Base-by-base conservation (phyloP, 2,888 invertebrate genomes). In the Perithous albicinctus region DNA sequence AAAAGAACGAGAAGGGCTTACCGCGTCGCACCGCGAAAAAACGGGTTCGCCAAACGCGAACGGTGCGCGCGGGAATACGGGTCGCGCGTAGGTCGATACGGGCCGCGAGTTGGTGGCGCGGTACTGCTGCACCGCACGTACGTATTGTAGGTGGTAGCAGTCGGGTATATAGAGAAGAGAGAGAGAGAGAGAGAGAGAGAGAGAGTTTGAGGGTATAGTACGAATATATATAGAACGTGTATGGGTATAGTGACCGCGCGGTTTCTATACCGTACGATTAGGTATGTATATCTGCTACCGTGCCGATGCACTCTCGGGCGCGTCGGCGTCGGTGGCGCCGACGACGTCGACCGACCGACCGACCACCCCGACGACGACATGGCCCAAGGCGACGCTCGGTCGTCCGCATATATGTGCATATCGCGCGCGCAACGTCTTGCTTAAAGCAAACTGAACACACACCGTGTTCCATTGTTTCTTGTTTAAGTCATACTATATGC, bases 251-350 rank as follows among this genome's bases (percentile, higher is more conserved):
- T 41, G 41, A 51, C 23, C 38, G 56, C 41, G 38, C 43, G 54
- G 43, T 66, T 70, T 43, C 63, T 74, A 66, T 78, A 82, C 26
- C 59, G 75, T 75, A 67, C 78, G 78, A 82, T 82, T 78, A 75
- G 78, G 75, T 75, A 78, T 82, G 75, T 82, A 82, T 81, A 77
- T 83, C 66, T n/a, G 75, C 64, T 67, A 82, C 83, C 72, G 82
- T 83, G 86, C 85, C 85, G 85, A 88, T 85, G 89, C 87, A 86
- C 86, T 88, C 86, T 85, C 89, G 83, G 77, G 76, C 64, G 78
- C 80, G 83, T 80, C 80, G 80, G 78, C 64, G 80, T 46, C 61
- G 88, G 87, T 88, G 87, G 87, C 88, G 89, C 70, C 83, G 84
- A 85, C 85, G 86, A 32, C 59, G 59, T 59, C 59, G 59, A 86